Base-by-base conservation (phyloP, 2,888 invertebrate species). In the Chironomus tentans region DNA sequence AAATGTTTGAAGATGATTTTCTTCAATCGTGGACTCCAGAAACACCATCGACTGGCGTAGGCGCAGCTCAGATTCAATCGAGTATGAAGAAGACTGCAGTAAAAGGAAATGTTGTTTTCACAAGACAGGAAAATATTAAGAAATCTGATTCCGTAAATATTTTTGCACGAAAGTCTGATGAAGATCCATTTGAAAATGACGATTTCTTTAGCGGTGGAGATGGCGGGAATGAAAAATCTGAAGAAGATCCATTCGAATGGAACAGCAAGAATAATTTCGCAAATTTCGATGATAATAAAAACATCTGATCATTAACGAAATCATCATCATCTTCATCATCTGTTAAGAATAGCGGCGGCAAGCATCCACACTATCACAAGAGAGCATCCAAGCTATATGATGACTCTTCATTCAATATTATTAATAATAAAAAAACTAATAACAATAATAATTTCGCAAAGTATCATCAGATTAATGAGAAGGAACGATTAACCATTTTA, bases 61-160 rank as follows among this genome's bases (percentile, higher is more conserved):
- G 72, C 18, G 48, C 68, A 15, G 28, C 28, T 2, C 47, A 71
- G 2, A 74, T 72, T 38, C 77, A 78, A 48, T 78, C 78, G 21
- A 76, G 77, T 50, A 69, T 77, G n/a, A 78, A 78, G 56, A 79
- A 78, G 56, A 78, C 73, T 13, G 77, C 70, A 4, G 24, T 12
- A 50, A 62, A 38, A 38, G 38, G 38, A 38, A 38, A 38, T 38
- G 10, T 10, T 38, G 38, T 38, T 13, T 70, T 85, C 78, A 80
- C 85, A 77, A 82, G 84, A 3, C 89, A 90, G 78, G 86, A 88
- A 76, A 88, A 91, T 80, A 89, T 94, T 70, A 92, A 92, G 80
- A 95, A 95, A 83, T 94, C 94, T 0, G 94, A 94, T 81, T 94
- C 94, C 3, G 91, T 94, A 7, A 94, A 95, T 83, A 95, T 95